These are phyloP conservation scores for Harpagus bidentatus DNA, from an alignment of 2,113 vertebrate species.

Conservation along the genomic window DNA sequence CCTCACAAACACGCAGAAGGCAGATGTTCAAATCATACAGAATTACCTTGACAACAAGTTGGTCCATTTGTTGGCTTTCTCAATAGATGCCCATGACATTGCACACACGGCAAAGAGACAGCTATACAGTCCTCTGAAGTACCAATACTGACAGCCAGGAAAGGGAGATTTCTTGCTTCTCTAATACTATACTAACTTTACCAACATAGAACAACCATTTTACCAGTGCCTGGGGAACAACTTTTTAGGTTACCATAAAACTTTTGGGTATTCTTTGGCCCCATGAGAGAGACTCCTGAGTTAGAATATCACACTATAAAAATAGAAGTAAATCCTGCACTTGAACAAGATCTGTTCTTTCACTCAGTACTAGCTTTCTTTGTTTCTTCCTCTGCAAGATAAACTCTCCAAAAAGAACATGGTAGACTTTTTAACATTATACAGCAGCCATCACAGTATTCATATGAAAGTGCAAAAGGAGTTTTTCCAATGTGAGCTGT, in stretches of 20 bases:
- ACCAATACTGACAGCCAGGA: not conserved
- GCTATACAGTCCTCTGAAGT: not conserved
- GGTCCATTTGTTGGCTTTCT: not conserved
- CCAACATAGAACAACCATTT: not conserved
- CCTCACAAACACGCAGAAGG: not conserved
- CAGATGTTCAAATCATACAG: not conserved
- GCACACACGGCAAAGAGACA: not conserved
- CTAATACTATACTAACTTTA: not conserved
- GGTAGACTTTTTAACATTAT: not conserved
- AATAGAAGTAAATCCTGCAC: not conserved
- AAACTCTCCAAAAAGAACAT: not conserved
- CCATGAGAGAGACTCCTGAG: not conserved
- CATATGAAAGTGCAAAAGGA: not conserved
- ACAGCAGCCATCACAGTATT: not conserved
- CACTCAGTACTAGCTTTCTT: not conserved
- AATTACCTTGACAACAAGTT: not conserved
- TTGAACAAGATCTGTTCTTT: not conserved
- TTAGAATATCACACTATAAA: not conserved
- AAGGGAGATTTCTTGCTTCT: not conserved
- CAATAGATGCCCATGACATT: not conserved
- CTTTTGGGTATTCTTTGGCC: not conserved
- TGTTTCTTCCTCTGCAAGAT: not conserved
- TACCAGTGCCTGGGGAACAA: not conserved
- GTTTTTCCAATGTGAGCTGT: not conserved
- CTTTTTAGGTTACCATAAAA: not conserved